Base-by-base conservation (phyloP, 92 coral and sea anemone species). In the Epizoanthus rinbou region DNA sequence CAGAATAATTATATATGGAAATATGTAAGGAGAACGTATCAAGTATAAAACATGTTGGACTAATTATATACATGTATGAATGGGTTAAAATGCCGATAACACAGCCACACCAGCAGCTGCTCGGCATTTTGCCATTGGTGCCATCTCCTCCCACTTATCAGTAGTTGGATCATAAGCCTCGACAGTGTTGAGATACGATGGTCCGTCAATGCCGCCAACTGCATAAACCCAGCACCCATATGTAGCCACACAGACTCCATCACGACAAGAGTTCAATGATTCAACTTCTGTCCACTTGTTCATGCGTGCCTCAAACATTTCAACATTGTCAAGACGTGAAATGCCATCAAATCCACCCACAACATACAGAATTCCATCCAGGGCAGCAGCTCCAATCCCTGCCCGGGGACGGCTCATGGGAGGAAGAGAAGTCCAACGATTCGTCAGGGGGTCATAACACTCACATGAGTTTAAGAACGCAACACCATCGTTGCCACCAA, bases 71-170 rank as follows among this genome's bases (percentile, higher is more conserved):
- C n/a, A n/a, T n/a, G n/a, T 2, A 47, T 11, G 6, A 10, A 47
- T 10, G 1, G 15, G 14, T 39, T 11, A 80, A 65, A 76, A 86
- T 75, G 90, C 84, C 1, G 93, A 85, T 18, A 95, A 82, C 6
- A 97, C 94, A 50, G 97, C 98, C 25, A 97, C 99, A 24, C 99
- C 99, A 59, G 99, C 98, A 15, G 99, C 99, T 15, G 99, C 99
- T 80, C 99, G 80, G 66, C 99, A 97, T 17, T 89, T 97, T 24
- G 95, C 89, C 99, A 97, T 97, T n/a, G 95, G 86, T 10, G 90
- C 66, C 80, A 92, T 92, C 73, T 94, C 97, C 64, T 90, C 96
- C 99, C 99, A 97, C 11, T 75, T 60, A 69, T 97, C 93, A 50
- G 92, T 90, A 23, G 90, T 92, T 41, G 99, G 99, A 58, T 97